A percentile compares a stretch with the other conserved stretches of the same genome.
phyloP scores from a whole-genome alignment of 2,113 vertebrate genomes.

The Origma solitaria region DNA sequence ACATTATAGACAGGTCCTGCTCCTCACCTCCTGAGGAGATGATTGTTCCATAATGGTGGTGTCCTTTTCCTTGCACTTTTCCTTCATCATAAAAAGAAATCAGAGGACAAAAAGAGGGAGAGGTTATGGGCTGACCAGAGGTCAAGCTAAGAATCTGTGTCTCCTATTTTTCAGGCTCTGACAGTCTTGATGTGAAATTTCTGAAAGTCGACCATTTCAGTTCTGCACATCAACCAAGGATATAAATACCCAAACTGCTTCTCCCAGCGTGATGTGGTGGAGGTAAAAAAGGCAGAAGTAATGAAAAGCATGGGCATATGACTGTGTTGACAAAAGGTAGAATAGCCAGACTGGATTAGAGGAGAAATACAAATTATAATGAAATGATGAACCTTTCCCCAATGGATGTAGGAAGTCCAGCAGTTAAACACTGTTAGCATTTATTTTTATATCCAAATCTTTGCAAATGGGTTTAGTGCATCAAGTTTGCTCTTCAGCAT shows the following conservation, averaged over 20 bases:
- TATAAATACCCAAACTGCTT: neutral
- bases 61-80: neutral
- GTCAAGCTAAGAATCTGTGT: neutral
- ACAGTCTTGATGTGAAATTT: neutral
- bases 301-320: neutral
- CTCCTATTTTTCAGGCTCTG: neutral
- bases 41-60: neutral
- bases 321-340: neutral
- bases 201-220: neutral
- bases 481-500: neutral
- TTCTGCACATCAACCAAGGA: neutral
- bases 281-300: neutral
- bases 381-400: neutral
- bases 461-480: neutral
- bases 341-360: neutral
- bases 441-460: neutral
- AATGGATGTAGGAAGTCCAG: neutral
- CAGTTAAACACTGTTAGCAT: neutral
- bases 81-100: neutral
- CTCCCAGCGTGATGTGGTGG: neutral
- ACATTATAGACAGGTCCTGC: neutral
- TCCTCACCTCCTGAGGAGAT: neutral
- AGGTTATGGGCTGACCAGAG: accelerated
- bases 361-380: neutral
- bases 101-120: accelerated